These are phyloP conservation scores for Phalanger gymnotis DNA, from an alignment of 2,797 vertebrate genomes.

Conservation along the genomic window DNA sequence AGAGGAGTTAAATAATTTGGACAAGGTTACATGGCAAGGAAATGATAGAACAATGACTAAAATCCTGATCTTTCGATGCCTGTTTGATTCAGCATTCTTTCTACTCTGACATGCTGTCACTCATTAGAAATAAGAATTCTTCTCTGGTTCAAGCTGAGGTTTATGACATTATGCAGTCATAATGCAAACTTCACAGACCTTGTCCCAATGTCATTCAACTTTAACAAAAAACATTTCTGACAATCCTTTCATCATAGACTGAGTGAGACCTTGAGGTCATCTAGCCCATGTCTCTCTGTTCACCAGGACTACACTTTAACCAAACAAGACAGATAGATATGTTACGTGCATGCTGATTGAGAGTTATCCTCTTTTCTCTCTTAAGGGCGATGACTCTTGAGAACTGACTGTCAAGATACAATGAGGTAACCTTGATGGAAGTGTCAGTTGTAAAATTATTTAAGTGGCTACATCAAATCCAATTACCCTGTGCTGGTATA, in stretches of 20 bases:
- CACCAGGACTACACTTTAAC: not conserved
- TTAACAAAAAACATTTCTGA: not conserved
- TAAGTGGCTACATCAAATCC: not conserved
- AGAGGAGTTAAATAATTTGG: not conserved
- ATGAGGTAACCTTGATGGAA: not conserved
- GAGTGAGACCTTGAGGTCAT: not conserved
- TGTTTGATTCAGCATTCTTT: not conserved
- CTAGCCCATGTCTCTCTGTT: not conserved
- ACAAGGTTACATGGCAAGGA: not conserved
- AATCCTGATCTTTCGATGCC: not conserved
- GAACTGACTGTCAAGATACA: not conserved
- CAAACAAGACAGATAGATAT: not conserved
- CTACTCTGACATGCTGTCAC: not conserved
- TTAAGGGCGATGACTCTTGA: not conserved
- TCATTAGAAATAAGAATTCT: not conserved
- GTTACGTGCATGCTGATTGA: not conserved
- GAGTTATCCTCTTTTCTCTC: not conserved
- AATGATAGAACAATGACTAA: not conserved
- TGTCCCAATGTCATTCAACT: not conserved
- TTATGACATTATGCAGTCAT: not conserved
- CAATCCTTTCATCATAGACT: not conserved
- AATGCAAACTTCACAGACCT: not conserved
- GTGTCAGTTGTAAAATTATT: not conserved
- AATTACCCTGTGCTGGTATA: not conserved
- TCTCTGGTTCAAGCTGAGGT: not conserved